A percentile compares a stretch with the other conserved stretches of the same genome.
Evolutionary conservation across 2,113 vertebrate genomes (phyloP).

Genomic region (Hippocampus guttulatus): DNA sequence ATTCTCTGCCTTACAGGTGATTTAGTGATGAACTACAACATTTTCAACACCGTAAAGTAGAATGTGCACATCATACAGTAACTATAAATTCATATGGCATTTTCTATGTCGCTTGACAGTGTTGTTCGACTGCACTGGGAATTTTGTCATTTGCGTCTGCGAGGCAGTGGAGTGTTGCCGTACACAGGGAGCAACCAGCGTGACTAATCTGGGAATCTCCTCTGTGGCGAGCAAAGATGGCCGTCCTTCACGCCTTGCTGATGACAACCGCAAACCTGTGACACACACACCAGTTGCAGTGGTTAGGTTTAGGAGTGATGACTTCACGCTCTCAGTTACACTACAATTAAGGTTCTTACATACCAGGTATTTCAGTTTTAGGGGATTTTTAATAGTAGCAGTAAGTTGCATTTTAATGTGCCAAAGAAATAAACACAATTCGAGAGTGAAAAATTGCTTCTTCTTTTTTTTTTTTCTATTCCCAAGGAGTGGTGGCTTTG

Average conservation of each 20-base stretch:
- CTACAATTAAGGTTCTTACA: conserved; percentile 10
- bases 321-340: background rate
- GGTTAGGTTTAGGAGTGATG: background rate
- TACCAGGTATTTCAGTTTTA: conserved; percentile 19
- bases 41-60: background rate
- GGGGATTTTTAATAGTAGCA: conserved; percentile 20
- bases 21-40: background rate
- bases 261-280: conserved; percentile 24
- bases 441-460: conserved; percentile 25
- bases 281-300: background rate
- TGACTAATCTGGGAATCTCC: conserved; percentile 72
- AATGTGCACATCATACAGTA: background rate
- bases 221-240: conserved; percentile 42
- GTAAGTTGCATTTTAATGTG: conserved; percentile 27
- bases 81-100: background rate
- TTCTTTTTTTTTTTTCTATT: conserved; percentile 1
- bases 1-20: background rate
- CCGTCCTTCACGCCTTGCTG: conserved; percentile 63
- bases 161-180: conserved; percentile 42
- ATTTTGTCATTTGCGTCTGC: conserved; percentile 18
- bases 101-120: conserved; percentile 1
- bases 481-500: conserved; percentile 8
- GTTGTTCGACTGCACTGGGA: conserved; percentile 40
- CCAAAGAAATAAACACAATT: conserved; percentile 37
- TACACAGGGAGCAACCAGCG: conserved; percentile 31